A percentile compares a stretch with the other conserved stretches of the same genome.
Evolutionary conservation across 1,140 invertebrate species (phyloP).

Genomic region (Drosophila ogumai): DNA sequence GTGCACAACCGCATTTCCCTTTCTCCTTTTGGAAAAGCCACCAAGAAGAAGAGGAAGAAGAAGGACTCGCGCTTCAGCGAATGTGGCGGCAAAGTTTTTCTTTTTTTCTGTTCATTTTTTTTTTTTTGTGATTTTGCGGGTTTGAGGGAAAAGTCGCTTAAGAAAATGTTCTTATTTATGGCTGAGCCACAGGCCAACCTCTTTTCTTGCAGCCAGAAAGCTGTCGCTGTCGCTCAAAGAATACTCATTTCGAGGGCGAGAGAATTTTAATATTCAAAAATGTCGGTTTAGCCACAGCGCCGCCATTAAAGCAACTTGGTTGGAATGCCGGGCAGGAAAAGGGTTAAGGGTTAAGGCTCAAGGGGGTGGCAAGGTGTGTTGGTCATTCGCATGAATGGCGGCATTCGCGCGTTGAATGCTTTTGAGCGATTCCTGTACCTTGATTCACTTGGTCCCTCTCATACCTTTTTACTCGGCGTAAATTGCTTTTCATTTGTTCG

Average conservation of each 20-base stretch:
- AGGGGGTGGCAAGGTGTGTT: conserved; percentile 27
- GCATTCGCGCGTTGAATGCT: conserved; percentile 43
- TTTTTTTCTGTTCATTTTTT: too few relatives aligned
- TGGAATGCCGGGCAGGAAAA: conserved; percentile 2
- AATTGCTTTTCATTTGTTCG: conserved; percentile 78
- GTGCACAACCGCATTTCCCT: conserved; percentile 39
- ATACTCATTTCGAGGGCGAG: conserved; percentile 33
- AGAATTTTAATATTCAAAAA: conserved; percentile 75
- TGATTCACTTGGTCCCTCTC: conserved; percentile 51
- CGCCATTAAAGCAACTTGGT: conserved; percentile 64
- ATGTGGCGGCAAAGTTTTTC: conserved; percentile 50
- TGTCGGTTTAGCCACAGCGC: conserved; percentile 35
- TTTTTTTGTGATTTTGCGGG: too few relatives aligned
- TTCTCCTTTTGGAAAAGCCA: conserved; percentile 3
- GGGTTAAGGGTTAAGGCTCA: conserved; percentile 7
- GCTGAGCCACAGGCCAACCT: conserved; percentile 37
- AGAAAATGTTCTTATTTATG: conserved; percentile 70
- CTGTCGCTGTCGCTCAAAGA: conserved; percentile 24
- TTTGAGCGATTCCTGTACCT: conserved; percentile 59
- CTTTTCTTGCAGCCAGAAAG: background rate
- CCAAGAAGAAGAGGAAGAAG: background rate
- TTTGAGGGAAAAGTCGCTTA: conserved; percentile 31
- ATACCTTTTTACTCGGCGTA: conserved; percentile 57
- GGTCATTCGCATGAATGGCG: conserved; percentile 57
- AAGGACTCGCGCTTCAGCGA: conserved; percentile 26